Conservation (phyloP, 2,888 invertebrate species). For the Sphecodes monilicornis region DNA sequence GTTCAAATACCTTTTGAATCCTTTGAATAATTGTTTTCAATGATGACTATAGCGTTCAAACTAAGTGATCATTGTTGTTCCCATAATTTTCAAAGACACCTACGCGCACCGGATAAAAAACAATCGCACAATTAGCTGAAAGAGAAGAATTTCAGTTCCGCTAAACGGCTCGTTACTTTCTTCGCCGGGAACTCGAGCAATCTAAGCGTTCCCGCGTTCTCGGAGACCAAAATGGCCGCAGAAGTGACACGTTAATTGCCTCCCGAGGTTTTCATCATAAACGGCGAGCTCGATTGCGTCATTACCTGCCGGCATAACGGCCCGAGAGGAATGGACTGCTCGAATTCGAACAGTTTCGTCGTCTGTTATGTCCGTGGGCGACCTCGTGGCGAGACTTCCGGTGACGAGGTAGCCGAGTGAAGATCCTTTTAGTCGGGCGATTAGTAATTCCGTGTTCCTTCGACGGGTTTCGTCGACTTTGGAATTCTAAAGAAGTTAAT, state of each 20-base stretch:
- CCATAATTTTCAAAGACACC: background rate
- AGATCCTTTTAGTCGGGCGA: slow-evolving; percentile 65
- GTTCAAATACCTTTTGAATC: too few species aligned
- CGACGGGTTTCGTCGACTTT: slow-evolving; percentile 18
- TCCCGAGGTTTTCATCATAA: background rate
- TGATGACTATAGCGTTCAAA: too few species aligned
- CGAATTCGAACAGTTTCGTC: slow-evolving; percentile 34
- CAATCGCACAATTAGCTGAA: background rate
- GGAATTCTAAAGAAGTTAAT: background rate
- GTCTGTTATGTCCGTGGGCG: slow-evolving; percentile 50
- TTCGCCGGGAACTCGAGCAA: slow-evolving; percentile 9
- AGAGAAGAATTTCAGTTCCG: slow-evolving; percentile 6
- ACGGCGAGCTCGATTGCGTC: slow-evolving; percentile 27
- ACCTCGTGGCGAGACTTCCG: slow-evolving; percentile 62
- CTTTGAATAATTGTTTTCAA: background rate
- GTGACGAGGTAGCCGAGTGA: slow-evolving; percentile 65
- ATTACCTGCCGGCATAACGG: background rate
- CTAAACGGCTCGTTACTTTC: slow-evolving; percentile 9
- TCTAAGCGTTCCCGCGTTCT: background rate
- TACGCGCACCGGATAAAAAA: background rate
- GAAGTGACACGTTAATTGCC: slow-evolving; percentile 18
- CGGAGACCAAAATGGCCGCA: slow-evolving; percentile 3
- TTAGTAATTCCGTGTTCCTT: slow-evolving; percentile 60
- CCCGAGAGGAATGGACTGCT: slow-evolving; percentile 8
- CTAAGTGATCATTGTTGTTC: background rate